These are phyloP conservation scores for Drosophila micromelanica DNA, from an alignment of 1,140 invertebrate genomes.

Conservation along the genomic window DNA sequence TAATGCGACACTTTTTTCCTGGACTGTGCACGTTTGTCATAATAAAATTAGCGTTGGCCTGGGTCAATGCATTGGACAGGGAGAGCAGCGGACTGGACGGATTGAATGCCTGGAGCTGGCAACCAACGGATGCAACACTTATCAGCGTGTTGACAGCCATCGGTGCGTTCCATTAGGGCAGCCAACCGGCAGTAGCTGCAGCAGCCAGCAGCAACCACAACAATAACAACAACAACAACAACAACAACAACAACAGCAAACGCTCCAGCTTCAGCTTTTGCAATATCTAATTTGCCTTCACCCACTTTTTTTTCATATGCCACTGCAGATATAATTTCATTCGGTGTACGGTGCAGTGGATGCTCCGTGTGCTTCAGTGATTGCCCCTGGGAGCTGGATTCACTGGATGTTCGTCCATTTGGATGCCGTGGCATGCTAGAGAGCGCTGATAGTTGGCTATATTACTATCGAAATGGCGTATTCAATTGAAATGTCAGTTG, in stretches of 20 bases:
- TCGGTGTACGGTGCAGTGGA: neutral
- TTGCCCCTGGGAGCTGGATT: slow-evolving; percentile 5
- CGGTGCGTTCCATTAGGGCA: slow-evolving; percentile 9
- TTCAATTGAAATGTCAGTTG: slow-evolving; percentile 53
- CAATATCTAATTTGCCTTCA: slow-evolving; percentile 49
- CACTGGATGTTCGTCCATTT: slow-evolving; percentile 1
- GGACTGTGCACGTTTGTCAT: slow-evolving; percentile 68
- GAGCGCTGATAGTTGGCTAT: slow-evolving; percentile 14
- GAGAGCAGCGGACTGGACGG: slow-evolving; percentile 12
- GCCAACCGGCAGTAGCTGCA: slow-evolving; percentile 12
- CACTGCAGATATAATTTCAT: neutral
- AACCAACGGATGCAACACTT: slow-evolving; percentile 48
- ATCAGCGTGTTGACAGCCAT: slow-evolving; percentile 64
- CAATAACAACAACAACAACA: slow-evolving; percentile 10
- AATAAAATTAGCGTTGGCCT: slow-evolving; percentile 74
- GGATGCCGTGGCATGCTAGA: slow-evolving; percentile 6
- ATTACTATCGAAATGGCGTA: slow-evolving; percentile 52
- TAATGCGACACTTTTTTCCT: slow-evolving; percentile 33
- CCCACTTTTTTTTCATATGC: slow-evolving; percentile 42
- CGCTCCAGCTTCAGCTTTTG: slow-evolving; percentile 39
- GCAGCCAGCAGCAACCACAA: slow-evolving; percentile 11
- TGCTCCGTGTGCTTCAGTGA: slow-evolving; percentile 7
- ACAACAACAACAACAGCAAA: slow-evolving; percentile 11
- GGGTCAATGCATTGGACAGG: slow-evolving; percentile 48
- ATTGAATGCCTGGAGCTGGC: slow-evolving; percentile 23